A percentile compares a stretch with the other conserved stretches of the same genome.
Conservation (phyloP, 37 sponge, comb jelly and placozoan species). For the Diacarnus erythraeanus region DNA sequence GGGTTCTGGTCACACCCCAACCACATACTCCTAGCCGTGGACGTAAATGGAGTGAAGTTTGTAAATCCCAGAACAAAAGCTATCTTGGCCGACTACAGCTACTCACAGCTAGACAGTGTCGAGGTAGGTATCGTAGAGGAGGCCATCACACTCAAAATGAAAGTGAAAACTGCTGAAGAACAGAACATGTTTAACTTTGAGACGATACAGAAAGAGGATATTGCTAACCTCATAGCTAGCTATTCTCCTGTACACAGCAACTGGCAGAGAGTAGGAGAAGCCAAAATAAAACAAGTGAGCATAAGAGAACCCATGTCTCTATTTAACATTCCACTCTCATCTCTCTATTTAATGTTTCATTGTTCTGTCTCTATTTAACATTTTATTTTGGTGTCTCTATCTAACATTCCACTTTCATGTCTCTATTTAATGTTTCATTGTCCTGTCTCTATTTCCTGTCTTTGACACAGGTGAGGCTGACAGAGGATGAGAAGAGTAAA, state of each 20-base stretch:
- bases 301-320: not conserved
- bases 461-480: not conserved
- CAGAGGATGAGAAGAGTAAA: conserved; percentile 76
- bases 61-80: conserved; percentile 80
- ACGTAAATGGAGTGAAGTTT: conserved; percentile 77
- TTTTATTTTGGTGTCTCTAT: too few relatives aligned
- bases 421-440: not conserved
- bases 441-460: too few relatives aligned
- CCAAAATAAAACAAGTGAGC: conserved; percentile 63
- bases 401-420: not conserved
- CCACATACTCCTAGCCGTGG: conserved; percentile 77
- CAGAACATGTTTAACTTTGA: conserved; percentile 87
- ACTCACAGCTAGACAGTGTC: conserved; percentile 72
- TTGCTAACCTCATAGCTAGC: conserved; percentile 91
- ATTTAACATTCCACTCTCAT: not conserved
- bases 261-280: conserved; percentile 88
- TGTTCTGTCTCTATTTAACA: not conserved
- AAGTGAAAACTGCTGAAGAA: conserved; percentile 61
- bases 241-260: conserved; percentile 93
- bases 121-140: conserved; percentile 81
- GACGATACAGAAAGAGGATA: conserved; percentile 88
- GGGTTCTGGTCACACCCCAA: conserved; percentile 97
- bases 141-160: conserved; percentile 79
- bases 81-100: conserved; percentile 85
- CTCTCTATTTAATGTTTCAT: too few relatives aligned